Evolutionary conservation across 2,113 vertebrate species (phyloP).

Genomic region (Ivindomyrus marchei): DNA sequence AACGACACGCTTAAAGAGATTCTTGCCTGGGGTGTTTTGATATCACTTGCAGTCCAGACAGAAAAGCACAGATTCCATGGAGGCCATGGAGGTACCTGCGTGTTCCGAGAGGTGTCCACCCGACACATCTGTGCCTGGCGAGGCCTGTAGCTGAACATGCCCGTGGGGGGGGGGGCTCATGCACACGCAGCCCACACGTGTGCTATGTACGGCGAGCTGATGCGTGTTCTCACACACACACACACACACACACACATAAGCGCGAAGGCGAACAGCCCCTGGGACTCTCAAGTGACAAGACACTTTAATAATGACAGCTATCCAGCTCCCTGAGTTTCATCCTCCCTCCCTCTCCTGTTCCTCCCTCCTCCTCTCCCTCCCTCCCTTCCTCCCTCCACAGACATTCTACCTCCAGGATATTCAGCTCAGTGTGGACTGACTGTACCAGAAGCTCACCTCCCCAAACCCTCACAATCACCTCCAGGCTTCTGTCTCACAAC

Average conservation of each 20-base stretch:
- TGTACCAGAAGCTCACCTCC: slow-evolving; percentile 15
- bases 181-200: background rate
- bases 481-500: background rate
- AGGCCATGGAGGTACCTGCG: background rate
- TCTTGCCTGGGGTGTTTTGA: background rate
- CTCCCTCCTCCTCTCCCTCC: background rate
- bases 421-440: slow-evolving; percentile 23
- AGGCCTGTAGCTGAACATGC: background rate
- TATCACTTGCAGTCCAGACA: background rate
- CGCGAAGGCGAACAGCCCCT: background rate
- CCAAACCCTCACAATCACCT: slow-evolving; percentile 7
- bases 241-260: background rate
- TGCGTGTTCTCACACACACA: background rate
- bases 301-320: slow-evolving; percentile 22
- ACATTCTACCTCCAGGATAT: slow-evolving; percentile 21
- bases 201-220: background rate
- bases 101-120: background rate
- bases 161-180: background rate
- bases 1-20: background rate
- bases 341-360: background rate
- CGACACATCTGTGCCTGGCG: background rate
- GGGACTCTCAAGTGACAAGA: slow-evolving; percentile 9
- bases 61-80: background rate
- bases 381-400: background rate
- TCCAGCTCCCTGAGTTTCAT: background rate